Percentiles rank a stretch among this genome's conserved stretches.
These are phyloP conservation scores for Oreochromis grahami DNA, from an alignment of 2,797 vertebrate genomes.

Conservation along the genomic window DNA sequence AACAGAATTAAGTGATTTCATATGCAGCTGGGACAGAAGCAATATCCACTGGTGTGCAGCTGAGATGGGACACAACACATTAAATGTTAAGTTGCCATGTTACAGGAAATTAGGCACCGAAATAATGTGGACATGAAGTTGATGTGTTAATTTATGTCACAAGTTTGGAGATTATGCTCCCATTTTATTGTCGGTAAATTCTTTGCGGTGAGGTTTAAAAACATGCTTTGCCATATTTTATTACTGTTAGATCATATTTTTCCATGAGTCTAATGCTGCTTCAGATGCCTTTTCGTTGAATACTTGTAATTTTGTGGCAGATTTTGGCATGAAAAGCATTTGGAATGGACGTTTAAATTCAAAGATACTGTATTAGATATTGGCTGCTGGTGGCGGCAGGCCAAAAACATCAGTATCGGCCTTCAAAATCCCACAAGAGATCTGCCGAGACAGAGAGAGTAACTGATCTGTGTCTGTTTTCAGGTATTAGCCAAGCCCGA, in stretches of 20 bases:
- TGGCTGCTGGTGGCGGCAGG: neutral
- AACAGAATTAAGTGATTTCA: neutral
- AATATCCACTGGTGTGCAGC: neutral
- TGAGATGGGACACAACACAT: neutral
- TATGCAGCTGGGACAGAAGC: neutral
- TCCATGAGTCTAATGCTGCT: conserved; percentile 5
- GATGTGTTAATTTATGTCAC: neutral
- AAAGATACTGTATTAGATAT: conserved; percentile 24
- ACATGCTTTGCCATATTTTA: neutral
- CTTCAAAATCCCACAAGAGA: conserved; percentile 41
- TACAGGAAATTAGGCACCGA: neutral
- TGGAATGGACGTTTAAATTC: conserved; percentile 7
- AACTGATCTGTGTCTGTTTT: conserved; percentile 41
- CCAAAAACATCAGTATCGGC: conserved; percentile 35
- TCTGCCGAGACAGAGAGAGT: conserved; percentile 31
- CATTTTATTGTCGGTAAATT: neutral
- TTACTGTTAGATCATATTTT: conserved; percentile 21
- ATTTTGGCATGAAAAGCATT: conserved; percentile 4
- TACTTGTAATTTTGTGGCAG: conserved; percentile 29
- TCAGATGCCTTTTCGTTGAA: conserved; percentile 12
- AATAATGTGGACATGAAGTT: neutral
- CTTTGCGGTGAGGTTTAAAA: neutral
- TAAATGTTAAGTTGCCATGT: neutral
- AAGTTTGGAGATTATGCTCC: neutral
- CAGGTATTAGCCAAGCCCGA: conserved; percentile 53